phyloP scores from a whole-genome alignment of 2,113 vertebrate genomes.

The Sylvilagus bachmani region DNA sequence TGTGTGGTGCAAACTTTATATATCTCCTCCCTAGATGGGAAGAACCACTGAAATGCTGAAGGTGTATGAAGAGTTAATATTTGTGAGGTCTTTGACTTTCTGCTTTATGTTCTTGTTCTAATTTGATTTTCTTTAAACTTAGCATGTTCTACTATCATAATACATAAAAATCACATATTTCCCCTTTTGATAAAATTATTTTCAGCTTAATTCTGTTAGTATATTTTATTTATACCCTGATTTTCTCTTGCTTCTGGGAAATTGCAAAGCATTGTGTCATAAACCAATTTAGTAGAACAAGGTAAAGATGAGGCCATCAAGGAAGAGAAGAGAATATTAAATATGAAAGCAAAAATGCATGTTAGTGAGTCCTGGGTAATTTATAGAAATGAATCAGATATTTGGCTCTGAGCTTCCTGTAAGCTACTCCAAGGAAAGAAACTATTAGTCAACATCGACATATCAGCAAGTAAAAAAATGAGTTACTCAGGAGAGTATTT shows the following conservation, averaged over 20 bases:
- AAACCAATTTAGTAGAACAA: background rate
- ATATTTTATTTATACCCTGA: conserved; percentile 18
- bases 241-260: background rate
- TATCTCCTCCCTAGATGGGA: background rate
- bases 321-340: background rate
- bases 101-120: background rate
- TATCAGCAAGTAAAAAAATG: conserved; percentile 20
- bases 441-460: background rate
- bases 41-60: background rate
- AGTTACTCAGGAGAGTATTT: background rate
- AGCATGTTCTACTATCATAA: background rate
- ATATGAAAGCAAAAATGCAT: background rate
- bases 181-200: conserved; percentile 24
- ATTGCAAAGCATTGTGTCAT: conserved; percentile 13
- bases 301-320: background rate
- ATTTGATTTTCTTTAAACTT: conserved; percentile 35
- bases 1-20: background rate
- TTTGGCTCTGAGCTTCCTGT: conserved; percentile 14
- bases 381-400: background rate
- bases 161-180: background rate
- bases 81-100: conserved; percentile 9
- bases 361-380: conserved; percentile 10
- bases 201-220: background rate
- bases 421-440: background rate
- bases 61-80: background rate